These are phyloP conservation scores for Crotalus tigris DNA, from an alignment of 2,113 vertebrate genomes.

Conservation along the genomic window DNA sequence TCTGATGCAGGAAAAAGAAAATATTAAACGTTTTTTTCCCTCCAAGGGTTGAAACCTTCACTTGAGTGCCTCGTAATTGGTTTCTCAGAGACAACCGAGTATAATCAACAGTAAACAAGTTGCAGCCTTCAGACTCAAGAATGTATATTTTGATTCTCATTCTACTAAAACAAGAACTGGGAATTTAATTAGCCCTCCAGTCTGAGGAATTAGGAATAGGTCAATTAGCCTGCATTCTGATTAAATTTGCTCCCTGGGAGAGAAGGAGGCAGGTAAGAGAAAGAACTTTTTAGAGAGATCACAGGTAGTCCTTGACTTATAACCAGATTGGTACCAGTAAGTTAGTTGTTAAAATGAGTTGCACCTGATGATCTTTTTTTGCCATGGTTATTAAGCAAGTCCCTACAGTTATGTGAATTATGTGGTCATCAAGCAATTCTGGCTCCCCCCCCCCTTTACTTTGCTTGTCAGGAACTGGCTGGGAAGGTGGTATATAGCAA, in stretches of 20 bases:
- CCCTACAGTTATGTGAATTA: too few species aligned
- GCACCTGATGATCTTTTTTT: too few species aligned
- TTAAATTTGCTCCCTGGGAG: conserved; percentile 12
- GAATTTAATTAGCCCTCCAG: conserved; percentile 32
- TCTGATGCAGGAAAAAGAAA: not conserved
- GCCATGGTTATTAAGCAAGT: too few species aligned
- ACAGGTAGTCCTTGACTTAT: too few species aligned
- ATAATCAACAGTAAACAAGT: not conserved
- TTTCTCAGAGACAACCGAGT: conserved; percentile 22
- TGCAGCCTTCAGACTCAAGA: not conserved
- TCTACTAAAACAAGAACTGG: not conserved
- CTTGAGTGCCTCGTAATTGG: not conserved
- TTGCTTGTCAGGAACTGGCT: too few species aligned
- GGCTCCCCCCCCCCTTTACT: too few species aligned
- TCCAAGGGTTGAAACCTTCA: conserved; percentile 17
- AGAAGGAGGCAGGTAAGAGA: not conserved
- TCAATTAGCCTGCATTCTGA: not conserved
- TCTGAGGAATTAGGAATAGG: conserved; percentile 3
- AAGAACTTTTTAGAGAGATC: fast-evolving
- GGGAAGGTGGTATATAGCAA: too few species aligned
- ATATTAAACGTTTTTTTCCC: conserved; percentile 4
- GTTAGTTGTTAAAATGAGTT: too few species aligned
- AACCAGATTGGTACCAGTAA: too few species aligned
- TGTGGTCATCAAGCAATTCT: too few species aligned
- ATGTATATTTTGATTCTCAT: conserved; percentile 38